These are phyloP conservation scores for Pteria penguin DNA, from an alignment of 2,888 invertebrate species.

Conservation along the genomic window DNA sequence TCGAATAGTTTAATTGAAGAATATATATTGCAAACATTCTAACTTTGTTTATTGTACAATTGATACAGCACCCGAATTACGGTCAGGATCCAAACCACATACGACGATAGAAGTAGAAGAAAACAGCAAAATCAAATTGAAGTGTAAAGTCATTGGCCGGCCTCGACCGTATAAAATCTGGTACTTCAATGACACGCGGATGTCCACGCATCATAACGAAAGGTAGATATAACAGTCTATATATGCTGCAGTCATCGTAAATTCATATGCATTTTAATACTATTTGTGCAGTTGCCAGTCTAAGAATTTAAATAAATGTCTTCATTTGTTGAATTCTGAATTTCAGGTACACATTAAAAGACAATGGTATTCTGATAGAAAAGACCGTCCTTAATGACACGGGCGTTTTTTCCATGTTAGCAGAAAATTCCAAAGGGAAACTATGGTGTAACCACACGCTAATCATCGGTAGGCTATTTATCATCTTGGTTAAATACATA, in stretches of 20 bases:
- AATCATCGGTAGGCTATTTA: constrained; percentile 36
- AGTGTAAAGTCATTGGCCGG: constrained; percentile 87
- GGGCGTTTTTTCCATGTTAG: constrained; percentile 65
- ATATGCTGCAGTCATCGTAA: neutral
- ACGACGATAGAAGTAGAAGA: neutral
- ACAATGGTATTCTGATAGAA: constrained; percentile 57
- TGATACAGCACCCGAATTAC: neutral
- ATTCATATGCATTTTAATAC: neutral
- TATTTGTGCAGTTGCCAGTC: too few species aligned
- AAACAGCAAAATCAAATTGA: constrained; percentile 81
- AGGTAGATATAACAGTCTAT: constrained; percentile 46
- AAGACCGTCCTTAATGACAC: constrained; percentile 52
- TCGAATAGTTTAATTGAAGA: too few species aligned
- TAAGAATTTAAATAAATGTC: too few species aligned
- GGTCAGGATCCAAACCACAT: neutral
- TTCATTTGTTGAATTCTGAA: too few species aligned
- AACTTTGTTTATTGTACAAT: too few species aligned
- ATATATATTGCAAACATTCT: too few species aligned
- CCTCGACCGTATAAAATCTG: constrained; percentile 92
- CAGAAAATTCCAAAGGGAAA: constrained; percentile 61
- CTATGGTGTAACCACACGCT: constrained; percentile 67
- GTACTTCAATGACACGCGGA: constrained; percentile 87
- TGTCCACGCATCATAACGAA: constrained; percentile 37
- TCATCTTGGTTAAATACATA: too few species aligned
- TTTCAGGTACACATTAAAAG: constrained; percentile 56